These are phyloP conservation scores for Lasiurus cinereus DNA, from an alignment of 2,113 vertebrate species.

Conservation along the genomic window DNA sequence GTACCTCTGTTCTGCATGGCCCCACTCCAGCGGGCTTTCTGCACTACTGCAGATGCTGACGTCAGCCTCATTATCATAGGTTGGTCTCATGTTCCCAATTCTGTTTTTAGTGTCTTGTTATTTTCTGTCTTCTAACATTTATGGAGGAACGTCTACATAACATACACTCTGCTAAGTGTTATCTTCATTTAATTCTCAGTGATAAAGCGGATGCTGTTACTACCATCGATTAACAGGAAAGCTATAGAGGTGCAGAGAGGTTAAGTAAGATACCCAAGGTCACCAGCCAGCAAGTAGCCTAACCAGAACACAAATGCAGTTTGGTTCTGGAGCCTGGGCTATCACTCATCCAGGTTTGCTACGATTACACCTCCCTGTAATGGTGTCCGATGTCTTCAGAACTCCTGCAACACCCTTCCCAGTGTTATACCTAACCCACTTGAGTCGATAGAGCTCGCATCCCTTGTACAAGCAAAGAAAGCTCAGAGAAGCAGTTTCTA, in stretches of 20 bases:
- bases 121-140: background rate
- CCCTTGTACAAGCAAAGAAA: conserved; percentile 14
- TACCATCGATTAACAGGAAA: background rate
- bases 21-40: background rate
- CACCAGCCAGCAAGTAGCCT: background rate
- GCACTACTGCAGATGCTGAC: rapidly evolving
- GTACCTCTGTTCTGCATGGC: rapidly evolving
- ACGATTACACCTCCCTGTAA: background rate
- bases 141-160: background rate
- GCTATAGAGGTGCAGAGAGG: background rate
- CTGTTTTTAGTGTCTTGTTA: background rate
- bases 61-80: background rate
- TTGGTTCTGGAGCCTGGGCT: background rate
- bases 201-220: background rate
- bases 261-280: background rate
- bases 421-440: background rate
- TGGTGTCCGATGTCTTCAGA: background rate
- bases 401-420: background rate
- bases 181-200: background rate
- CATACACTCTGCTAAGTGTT: background rate
- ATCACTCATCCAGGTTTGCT: background rate
- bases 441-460: background rate
- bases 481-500: background rate
- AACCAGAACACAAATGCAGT: background rate
- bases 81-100: background rate